A percentile compares a stretch with the other conserved stretches of the same genome.
phyloP scores from a whole-genome alignment of 2,888 invertebrate genomes.

The Cybosia mesomella region DNA sequence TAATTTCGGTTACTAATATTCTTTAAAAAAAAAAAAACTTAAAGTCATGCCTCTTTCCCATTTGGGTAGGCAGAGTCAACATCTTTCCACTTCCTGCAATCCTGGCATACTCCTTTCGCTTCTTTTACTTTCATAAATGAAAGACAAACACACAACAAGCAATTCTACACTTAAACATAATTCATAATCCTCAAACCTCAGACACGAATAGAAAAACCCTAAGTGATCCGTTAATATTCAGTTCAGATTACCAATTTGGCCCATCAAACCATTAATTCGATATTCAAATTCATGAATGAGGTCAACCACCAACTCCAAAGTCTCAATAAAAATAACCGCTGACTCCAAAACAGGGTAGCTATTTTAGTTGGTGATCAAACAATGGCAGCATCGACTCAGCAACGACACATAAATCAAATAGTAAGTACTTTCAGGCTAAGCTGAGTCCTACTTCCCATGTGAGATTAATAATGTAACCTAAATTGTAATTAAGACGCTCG shows the following conservation, averaged over 20 bases:
- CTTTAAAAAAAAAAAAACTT: too few species aligned
- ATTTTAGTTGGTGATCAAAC: slow-evolving; percentile 55
- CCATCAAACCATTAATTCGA: slow-evolving; percentile 12
- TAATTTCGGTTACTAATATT: too few species aligned
- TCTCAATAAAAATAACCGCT: slow-evolving; percentile 38
- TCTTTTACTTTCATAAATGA: too few species aligned
- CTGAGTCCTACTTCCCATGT: slow-evolving; percentile 65
- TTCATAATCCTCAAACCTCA: too few species aligned
- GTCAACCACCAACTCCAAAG: slow-evolving; percentile 28
- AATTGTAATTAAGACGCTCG: slow-evolving; percentile 57
- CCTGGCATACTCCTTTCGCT: too few species aligned
- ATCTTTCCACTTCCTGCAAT: too few species aligned
- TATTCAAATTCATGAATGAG: slow-evolving; percentile 24
- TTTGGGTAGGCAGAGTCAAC: too few species aligned
- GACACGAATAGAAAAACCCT: too few species aligned
- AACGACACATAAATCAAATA: slow-evolving; percentile 57
- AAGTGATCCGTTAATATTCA: neutral
- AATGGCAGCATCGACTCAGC: slow-evolving; percentile 25
- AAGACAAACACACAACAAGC: too few species aligned
- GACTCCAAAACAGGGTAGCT: slow-evolving; percentile 42
- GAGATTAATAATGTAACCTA: slow-evolving; percentile 57
- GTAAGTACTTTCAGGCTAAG: slow-evolving; percentile 58
- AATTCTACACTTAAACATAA: too few species aligned
- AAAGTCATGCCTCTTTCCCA: too few species aligned
- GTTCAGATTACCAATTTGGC: neutral